Base-by-base conservation (phyloP, 2,113 vertebrate genomes). In the Cyphotilapia sp. region DNA sequence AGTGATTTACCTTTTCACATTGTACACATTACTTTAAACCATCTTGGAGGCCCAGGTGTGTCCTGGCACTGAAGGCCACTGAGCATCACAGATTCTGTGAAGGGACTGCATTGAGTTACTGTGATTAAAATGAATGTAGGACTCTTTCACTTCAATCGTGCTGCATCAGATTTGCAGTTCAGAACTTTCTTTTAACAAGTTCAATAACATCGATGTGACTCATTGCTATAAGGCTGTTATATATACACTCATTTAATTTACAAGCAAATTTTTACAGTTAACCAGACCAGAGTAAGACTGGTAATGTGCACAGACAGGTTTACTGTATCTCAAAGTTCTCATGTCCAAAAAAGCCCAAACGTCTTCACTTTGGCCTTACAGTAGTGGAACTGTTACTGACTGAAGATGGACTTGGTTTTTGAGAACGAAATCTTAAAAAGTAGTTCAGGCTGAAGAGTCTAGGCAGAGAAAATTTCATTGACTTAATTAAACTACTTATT, bases 151-250 rank as follows among this genome's bases (percentile, higher is more conserved):
- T 4, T 47, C 69, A 76, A 47, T 47, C 6, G 0, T 47, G 69
- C 69, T 47, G 40, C 24, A 19, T 47, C 24, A 11, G 3, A 29
- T 29, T 76, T 76, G 42, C 24, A 47, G 40, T 74, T 74, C 8
- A 45, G 38, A 74, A 74, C 69, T 74, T 45, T 45, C 56, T 45
- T 74, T 33, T 19, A 27, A 74, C 14, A 45, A 45, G 69, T 42
- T 42, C 0, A 17, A 0, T 4, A 47, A 47, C 69, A 19, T 47
- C 1, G 27, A 17, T 76, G 71, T 1, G 14, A 47, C 42, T 47
- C 42, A 1, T 19, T 49, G 14, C 42, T 47, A 17, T 74, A 45
- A 74, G 2, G 38, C 69, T 16, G 14, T 74, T 45, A 10, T 0
- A 74, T 17, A 74, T 16, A 45, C 4, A 42, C n/a, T 17, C 16